Base-by-base conservation (phyloP, 2,888 invertebrate genomes). In the Bombyx huttoni region DNA sequence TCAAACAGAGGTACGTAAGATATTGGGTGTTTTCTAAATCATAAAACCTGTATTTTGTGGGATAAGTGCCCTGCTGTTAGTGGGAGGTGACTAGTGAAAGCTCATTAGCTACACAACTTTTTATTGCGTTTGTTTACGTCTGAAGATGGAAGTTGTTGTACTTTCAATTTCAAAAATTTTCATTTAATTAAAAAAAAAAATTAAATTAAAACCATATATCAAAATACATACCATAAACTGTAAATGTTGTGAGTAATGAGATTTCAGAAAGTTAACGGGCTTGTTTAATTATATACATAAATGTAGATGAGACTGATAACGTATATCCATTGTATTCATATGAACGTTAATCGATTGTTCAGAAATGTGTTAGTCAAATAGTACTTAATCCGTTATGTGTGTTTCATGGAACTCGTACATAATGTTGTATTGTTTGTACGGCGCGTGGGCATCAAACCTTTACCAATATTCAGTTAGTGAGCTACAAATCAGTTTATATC, bases 51-150 rank as follows among this genome's bases (percentile, higher is more conserved):
- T 67, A 65, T 65, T 56, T 57, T 58, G 64, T 66, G 59, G 58
- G 59, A 58, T 61, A 55, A n/a, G 57, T 64, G 60, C 55, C 54
- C 64, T 58, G 63, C 59, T 65, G 61, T 60, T 60, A 55, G 56
- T 64, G 63, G 80, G 75, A 71, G 78, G 77, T 73, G 75, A 62
- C 61, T 61, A 80, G 85, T 82, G 85, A 84, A 84, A 84, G 83
- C 78, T 69, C 57, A 58, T 57, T 63, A 52, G 60, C 56, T 60
- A 54, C 61, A 48, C 40, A 12, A 48, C 24, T 63, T 55, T 59
- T 62, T 61, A 61, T 53, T 56, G 58, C 63, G 68, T 67, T 70
- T 68, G 67, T 70, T 71, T 73, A 63, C 63, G 61, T 63, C 59
- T 65, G 58, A 67, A 68, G 67, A 68, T 75, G 71, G 61, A 63